phyloP scores from a whole-genome alignment of 2,888 invertebrate genomes.

The Erpobdella octoculata region DNA sequence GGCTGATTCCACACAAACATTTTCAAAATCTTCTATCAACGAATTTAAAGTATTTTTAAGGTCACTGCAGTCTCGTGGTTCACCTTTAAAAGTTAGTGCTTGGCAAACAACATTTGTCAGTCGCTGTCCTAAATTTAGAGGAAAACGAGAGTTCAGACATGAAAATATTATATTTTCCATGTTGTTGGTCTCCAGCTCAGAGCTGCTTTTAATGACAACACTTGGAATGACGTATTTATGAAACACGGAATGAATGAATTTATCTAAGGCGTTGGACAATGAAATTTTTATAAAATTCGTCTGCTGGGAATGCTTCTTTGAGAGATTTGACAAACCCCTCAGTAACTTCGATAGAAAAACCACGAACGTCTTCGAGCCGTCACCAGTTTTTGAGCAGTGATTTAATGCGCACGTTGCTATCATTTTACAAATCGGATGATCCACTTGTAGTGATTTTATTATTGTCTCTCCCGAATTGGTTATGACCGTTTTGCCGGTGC shows the following conservation, averaged over 20 bases:
- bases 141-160: too few relatives aligned
- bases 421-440: not conserved
- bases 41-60: not conserved
- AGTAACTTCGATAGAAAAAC: not conserved
- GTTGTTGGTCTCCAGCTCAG: not conserved
- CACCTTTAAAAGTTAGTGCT: too few relatives aligned
- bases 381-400: slow-evolving; percentile 2
- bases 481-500: too few relatives aligned
- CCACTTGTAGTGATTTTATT: not conserved
- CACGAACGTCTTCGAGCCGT: not conserved
- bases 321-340: not conserved
- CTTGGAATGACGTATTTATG: not conserved
- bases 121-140: not conserved
- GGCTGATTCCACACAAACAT: slow-evolving; percentile 7
- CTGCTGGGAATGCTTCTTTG: not conserved
- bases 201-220: not conserved
- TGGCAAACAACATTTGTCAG: not conserved
- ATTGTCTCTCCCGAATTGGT: not conserved
- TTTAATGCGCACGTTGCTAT: not conserved
- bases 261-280: not conserved
- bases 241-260: not conserved
- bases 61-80: too few relatives aligned
- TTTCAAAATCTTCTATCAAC: slow-evolving; percentile 12
- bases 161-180: too few relatives aligned
- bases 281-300: not conserved